Evolutionary conservation across 2,797 vertebrate species (phyloP).

Genomic region (Mionectes olivaceus): DNA sequence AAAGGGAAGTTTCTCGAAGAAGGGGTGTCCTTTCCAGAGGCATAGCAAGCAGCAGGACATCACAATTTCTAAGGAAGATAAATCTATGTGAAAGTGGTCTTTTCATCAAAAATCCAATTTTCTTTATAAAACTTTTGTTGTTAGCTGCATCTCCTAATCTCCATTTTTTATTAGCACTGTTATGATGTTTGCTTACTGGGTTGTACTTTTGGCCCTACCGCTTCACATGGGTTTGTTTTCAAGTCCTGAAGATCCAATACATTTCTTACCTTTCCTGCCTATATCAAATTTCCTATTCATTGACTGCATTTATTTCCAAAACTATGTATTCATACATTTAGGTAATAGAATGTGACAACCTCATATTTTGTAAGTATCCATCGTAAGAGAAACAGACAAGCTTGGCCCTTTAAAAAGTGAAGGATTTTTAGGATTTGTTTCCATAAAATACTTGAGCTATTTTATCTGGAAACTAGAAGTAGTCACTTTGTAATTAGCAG

Average conservation of each 20-base stretch:
- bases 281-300: not conserved
- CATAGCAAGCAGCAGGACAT: not conserved
- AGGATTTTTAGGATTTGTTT: not conserved
- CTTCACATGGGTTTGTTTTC: not conserved
- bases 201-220: not conserved
- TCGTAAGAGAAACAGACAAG: not conserved
- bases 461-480: constrained; percentile 8
- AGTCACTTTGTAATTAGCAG: not conserved
- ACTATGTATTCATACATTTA: not conserved
- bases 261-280: not conserved
- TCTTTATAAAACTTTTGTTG: not conserved
- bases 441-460: not conserved
- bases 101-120: not conserved
- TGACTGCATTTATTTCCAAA: not conserved
- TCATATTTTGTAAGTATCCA: not conserved
- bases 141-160: not conserved
- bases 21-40: not conserved
- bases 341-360: not conserved
- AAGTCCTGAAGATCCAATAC: not conserved
- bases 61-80: not conserved
- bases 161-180: not conserved
- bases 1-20: not conserved
- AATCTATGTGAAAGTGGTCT: not conserved
- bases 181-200: not conserved
- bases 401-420: not conserved